Conservation (phyloP, 1,140 invertebrate genomes). For the Diabrotica undecimpunctata region DNA sequence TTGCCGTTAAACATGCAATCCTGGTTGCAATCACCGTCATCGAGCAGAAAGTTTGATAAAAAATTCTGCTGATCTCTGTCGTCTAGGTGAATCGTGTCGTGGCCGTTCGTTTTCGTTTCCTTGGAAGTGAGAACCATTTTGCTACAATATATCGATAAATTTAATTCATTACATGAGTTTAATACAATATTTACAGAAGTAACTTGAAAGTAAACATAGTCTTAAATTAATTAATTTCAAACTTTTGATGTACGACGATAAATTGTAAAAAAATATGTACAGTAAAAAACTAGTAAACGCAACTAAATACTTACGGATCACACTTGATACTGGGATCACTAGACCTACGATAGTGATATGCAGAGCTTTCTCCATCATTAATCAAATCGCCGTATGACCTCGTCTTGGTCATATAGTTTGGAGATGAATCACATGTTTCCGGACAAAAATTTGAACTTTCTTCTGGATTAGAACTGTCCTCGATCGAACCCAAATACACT, state of each 20-base stretch:
- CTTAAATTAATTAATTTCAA: no score
- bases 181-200: no score
- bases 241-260: no score
- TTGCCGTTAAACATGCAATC: slow-evolving; percentile 36
- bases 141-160: no score
- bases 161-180: no score
- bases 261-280: no score
- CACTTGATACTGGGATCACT: slow-evolving; percentile 79
- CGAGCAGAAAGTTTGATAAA: slow-evolving; percentile 28
- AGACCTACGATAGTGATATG: slow-evolving; percentile 58
- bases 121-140: slow-evolving; percentile 2
- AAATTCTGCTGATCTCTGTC: slow-evolving; percentile 23
- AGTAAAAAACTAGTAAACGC: no score
- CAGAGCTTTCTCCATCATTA: slow-evolving; percentile 59
- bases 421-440: slow-evolving; percentile 32
- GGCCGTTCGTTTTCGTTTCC: slow-evolving; percentile 14
- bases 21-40: slow-evolving; percentile 34
- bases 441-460: slow-evolving; percentile 32
- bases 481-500: slow-evolving; percentile 70
- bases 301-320: slow-evolving; percentile 47
- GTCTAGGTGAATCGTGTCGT: slow-evolving; percentile 4
- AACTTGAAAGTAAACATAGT: no score
- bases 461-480: slow-evolving; percentile 43
- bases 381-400: slow-evolving; percentile 76
- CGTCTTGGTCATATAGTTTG: slow-evolving; percentile 64